Conservation (phyloP, 2,888 invertebrate genomes). For the Drosophila cognata region DNA sequence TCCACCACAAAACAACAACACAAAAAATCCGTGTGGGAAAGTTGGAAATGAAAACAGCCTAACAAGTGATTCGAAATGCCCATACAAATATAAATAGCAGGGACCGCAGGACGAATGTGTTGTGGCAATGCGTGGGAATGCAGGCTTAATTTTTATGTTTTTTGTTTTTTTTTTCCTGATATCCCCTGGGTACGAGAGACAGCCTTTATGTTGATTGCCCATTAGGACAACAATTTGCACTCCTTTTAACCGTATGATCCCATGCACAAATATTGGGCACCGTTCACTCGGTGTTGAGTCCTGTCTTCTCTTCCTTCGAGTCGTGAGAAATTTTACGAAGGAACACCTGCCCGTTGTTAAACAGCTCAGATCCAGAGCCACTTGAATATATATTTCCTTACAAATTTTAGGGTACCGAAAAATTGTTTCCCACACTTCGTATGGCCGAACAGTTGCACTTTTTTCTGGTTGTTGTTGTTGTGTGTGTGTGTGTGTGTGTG, state of each 20-base stretch:
- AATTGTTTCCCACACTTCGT: constrained; percentile 83
- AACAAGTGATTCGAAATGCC: constrained; percentile 73
- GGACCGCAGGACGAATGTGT: constrained; percentile 64
- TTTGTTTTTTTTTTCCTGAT: background rate
- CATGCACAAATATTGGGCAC: constrained; percentile 48
- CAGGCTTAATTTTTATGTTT: constrained; percentile 22
- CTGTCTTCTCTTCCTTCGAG: constrained; percentile 58
- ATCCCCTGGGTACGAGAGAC: constrained; percentile 29
- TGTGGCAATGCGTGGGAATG: constrained; percentile 73
- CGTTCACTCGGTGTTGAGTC: constrained; percentile 39
- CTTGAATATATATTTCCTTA: constrained; percentile 78
- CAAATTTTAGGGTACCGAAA: constrained; percentile 76
- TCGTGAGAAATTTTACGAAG: constrained; percentile 83
- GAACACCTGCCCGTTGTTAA: constrained; percentile 84
- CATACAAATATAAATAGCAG: constrained; percentile 54
- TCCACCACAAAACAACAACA: constrained; percentile 26
- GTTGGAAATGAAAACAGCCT: constrained; percentile 69
- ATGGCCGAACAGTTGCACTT: constrained; percentile 71
- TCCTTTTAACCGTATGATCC: constrained; percentile 67
- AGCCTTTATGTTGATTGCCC: constrained; percentile 74
- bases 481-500: background rate
- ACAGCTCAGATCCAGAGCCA: constrained; percentile 56
- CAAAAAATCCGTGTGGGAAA: constrained; percentile 72
- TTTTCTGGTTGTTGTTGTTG: constrained; percentile 21
- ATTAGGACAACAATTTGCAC: constrained; percentile 80